A percentile compares a stretch with the other conserved stretches of the same genome.
Evolutionary conservation across 2,888 invertebrate genomes (phyloP).

Genomic region (Aplocera efformata): DNA sequence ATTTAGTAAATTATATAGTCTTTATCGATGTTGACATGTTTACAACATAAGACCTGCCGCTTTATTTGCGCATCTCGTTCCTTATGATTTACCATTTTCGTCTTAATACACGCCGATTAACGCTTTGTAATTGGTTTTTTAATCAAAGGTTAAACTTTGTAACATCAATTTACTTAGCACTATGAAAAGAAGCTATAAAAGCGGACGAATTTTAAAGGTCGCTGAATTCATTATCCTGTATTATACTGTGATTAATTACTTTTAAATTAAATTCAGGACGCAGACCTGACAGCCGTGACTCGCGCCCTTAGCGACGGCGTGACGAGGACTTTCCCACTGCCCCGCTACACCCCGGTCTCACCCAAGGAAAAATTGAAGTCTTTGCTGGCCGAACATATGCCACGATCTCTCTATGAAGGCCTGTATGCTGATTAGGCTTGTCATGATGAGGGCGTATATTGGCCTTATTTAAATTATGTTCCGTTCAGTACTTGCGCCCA

Average conservation of each 20-base stretch:
- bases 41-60: no score
- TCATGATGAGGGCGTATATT: not conserved
- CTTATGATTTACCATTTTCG: no score
- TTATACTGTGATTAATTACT: constrained; percentile 25
- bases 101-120: no score
- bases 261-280: constrained; percentile 77
- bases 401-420: constrained; percentile 89
- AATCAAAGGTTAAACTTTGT: no score
- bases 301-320: constrained; percentile 89
- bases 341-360: constrained; percentile 91
- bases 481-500: constrained; percentile 4
- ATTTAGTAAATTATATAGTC: no score
- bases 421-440: constrained; percentile 79
- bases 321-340: constrained; percentile 89
- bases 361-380: constrained; percentile 89
- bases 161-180: constrained; percentile 1
- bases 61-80: no score
- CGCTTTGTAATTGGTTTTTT: no score
- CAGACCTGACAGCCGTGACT: constrained; percentile 88
- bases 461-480: constrained; percentile 3
- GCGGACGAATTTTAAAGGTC: constrained; percentile 8
- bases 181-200: constrained; percentile 3
- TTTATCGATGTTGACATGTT: no score
- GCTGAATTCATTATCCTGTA: constrained; percentile 13
- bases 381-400: constrained; percentile 89